phyloP scores from a whole-genome alignment of 2,113 vertebrate species.

The Indri indri region DNA sequence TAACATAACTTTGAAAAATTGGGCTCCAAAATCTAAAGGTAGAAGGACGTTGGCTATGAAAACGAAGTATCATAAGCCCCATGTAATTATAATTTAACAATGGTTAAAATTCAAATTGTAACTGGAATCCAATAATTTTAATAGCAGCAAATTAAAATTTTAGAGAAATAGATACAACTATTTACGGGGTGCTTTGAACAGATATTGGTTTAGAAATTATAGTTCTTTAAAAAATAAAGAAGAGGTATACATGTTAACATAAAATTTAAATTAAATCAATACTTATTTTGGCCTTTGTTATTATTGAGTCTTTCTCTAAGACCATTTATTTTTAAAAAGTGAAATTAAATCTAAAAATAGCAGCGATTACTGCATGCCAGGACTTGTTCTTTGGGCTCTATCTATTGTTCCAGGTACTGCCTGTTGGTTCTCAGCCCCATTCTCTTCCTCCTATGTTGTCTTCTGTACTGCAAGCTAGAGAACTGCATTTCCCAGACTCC shows the following conservation, averaged over 20 bases:
- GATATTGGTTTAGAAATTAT: neutral
- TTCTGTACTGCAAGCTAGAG: neutral
- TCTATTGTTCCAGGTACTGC: neutral
- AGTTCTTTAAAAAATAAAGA: neutral
- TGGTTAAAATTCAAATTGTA: constrained; percentile 1
- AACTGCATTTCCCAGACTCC: neutral
- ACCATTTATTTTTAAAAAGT: neutral
- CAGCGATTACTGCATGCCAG: neutral
- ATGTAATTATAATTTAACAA: neutral
- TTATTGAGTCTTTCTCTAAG: neutral
- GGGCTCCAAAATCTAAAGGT: neutral
- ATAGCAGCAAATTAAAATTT: neutral
- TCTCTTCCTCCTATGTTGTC: neutral
- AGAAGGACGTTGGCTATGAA: neutral
- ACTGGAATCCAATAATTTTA: neutral
- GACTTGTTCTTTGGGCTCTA: neutral
- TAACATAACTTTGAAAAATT: neutral
- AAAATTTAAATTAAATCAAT: constrained; percentile 16
- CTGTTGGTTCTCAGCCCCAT: neutral
- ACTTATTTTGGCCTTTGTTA: neutral
- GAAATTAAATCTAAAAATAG: neutral
- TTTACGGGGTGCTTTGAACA: neutral
- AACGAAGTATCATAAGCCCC: neutral
- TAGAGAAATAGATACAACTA: neutral
- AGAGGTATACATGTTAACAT: neutral